These are phyloP conservation scores for Phalacrocorax carbo DNA, from an alignment of 2,113 vertebrate genomes.

Conservation along the genomic window DNA sequence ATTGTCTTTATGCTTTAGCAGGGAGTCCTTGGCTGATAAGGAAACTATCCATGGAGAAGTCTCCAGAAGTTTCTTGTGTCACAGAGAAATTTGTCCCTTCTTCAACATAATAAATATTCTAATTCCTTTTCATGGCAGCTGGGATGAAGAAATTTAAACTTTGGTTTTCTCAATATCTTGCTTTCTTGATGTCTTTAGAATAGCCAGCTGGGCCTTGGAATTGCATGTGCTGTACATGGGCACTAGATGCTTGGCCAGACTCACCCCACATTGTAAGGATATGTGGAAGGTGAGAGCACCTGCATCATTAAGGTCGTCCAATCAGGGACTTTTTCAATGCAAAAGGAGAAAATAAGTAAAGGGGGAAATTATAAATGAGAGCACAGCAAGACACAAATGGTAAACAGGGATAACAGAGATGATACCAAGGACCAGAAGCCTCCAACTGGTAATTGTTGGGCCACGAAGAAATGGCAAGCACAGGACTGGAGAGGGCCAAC, in stretches of 20 bases:
- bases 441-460: not conserved
- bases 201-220: not conserved
- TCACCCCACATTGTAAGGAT: not conserved
- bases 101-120: not conserved
- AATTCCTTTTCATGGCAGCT: not conserved
- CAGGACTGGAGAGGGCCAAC: fast-evolving
- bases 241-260: not conserved
- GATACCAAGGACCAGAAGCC: not conserved
- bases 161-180: not conserved
- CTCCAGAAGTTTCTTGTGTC: not conserved
- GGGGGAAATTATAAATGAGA: not conserved
- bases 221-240: not conserved
- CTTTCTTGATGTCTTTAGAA: not conserved
- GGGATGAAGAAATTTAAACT: not conserved
- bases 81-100: not conserved
- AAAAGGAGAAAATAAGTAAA: not conserved
- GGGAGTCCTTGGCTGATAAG: not conserved
- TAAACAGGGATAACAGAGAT: not conserved
- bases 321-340: not conserved
- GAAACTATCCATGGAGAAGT: not conserved
- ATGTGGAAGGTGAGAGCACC: not conserved
- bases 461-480: not conserved
- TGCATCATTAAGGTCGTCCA: not conserved
- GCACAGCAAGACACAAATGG: not conserved
- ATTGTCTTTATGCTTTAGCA: not conserved